Evolutionary conservation across 1,140 invertebrate species (phyloP).

Genomic region (Epicauta chinensis): DNA sequence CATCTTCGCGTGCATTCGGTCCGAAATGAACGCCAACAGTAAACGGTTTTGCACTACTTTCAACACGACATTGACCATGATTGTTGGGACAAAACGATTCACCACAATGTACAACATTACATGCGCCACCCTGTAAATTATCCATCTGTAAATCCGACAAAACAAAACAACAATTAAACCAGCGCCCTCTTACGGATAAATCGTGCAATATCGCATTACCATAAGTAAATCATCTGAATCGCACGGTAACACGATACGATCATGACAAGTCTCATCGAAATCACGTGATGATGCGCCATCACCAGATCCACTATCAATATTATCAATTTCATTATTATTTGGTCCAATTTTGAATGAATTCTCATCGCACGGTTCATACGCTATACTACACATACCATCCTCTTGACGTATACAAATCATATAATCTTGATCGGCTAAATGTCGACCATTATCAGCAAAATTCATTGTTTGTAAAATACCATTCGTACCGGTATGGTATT

Average conservation of each 20-base stretch:
- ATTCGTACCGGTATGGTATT: slow-evolving; percentile 54
- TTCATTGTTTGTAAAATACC: slow-evolving; percentile 68
- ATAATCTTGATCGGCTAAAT: slow-evolving; percentile 72
- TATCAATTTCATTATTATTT: slow-evolving; percentile 30
- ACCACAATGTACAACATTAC: slow-evolving; percentile 70
- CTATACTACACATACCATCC: slow-evolving; percentile 64
- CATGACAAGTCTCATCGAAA: slow-evolving; percentile 50
- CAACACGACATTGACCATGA: slow-evolving; percentile 57
- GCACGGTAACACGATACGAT: slow-evolving; percentile 71
- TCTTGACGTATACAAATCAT: slow-evolving; percentile 68
- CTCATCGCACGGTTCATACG: slow-evolving; percentile 65
- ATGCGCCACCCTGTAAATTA: slow-evolving; percentile 51
- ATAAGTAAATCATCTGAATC: slow-evolving; percentile 75
- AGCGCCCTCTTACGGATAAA: too few species aligned
- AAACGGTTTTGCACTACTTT: slow-evolving; percentile 70
- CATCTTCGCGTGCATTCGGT: slow-evolving; percentile 51
- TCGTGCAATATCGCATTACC: too few species aligned
- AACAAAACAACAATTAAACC: background rate
- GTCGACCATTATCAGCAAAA: slow-evolving; percentile 70
- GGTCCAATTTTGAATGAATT: slow-evolving; percentile 72
- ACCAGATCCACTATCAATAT: slow-evolving; percentile 47
- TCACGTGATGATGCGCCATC: slow-evolving; percentile 33
- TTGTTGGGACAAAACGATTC: slow-evolving; percentile 56
- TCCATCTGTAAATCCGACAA: slow-evolving; percentile 42
- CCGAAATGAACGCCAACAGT: slow-evolving; percentile 72